These are phyloP conservation scores for Drosophila auraria DNA, from an alignment of 1,140 invertebrate genomes.

Conservation along the genomic window DNA sequence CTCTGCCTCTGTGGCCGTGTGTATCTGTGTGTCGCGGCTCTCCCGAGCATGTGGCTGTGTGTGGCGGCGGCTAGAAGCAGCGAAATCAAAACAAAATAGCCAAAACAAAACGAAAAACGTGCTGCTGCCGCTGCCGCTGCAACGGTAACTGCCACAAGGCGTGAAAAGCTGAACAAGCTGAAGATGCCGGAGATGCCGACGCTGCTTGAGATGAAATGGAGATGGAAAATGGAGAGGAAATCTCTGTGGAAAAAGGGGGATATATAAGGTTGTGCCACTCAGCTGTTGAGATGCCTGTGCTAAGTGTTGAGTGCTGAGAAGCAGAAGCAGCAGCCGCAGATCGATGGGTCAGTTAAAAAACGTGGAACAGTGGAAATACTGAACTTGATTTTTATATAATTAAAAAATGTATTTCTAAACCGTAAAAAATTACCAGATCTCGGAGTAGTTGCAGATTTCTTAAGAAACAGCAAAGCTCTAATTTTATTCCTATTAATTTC, in stretches of 20 bases:
- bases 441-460: no score
- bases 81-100: conserved; percentile 74
- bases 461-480: no score
- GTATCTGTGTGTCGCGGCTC: conserved; percentile 23
- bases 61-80: conserved; percentile 56
- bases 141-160: conserved; percentile 58
- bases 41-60: neutral
- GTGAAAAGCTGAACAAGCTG: conserved; percentile 41
- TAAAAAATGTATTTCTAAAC: neutral
- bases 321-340: conserved; percentile 29
- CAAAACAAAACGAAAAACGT: conserved; percentile 80
- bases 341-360: conserved; percentile 46
- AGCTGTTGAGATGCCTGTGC: conserved; percentile 54
- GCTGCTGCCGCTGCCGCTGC: conserved; percentile 29
- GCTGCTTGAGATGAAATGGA: conserved; percentile 10
- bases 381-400: neutral
- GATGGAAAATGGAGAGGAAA: neutral
- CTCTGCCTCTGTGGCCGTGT: conserved; percentile 7
- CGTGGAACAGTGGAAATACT: conserved; percentile 34
- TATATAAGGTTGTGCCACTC: conserved; percentile 32
- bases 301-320: conserved; percentile 41
- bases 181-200: conserved; percentile 37
- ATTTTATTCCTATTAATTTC: no score
- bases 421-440: no score
- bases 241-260: neutral